Conservation (phyloP, 92 coral and sea anemone species). For the Blastomussa wellsi region DNA sequence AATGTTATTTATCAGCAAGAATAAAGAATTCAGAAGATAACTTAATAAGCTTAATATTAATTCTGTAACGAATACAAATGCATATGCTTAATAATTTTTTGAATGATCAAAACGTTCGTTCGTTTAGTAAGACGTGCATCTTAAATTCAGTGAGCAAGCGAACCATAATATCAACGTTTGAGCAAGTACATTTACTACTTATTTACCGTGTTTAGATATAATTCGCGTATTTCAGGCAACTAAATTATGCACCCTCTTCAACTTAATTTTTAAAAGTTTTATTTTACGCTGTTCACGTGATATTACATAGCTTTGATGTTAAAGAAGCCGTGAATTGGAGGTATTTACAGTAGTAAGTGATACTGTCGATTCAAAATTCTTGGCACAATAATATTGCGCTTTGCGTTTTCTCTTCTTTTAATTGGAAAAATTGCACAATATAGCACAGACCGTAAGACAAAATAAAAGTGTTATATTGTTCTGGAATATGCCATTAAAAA, state of each 20-base stretch:
- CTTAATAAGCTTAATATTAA: background rate
- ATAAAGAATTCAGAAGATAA: background rate
- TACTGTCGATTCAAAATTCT: too few relatives aligned
- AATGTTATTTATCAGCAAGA: background rate
- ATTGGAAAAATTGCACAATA: background rate
- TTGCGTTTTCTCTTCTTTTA: background rate
- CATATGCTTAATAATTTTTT: background rate
- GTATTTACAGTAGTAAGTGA: too few relatives aligned
- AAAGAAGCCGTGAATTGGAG: too few relatives aligned
- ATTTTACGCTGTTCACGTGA: too few relatives aligned
- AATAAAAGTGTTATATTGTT: background rate
- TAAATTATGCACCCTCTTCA: background rate
- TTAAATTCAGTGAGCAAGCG: background rate
- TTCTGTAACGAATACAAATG: background rate
- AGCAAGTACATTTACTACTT: background rate
- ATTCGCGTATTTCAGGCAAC: background rate
- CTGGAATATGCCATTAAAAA: background rate
- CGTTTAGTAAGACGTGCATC: background rate
- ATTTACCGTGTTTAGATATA: background rate
- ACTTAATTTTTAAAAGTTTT: background rate
- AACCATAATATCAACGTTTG: background rate
- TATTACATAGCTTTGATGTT: background rate
- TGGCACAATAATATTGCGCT: background rate
- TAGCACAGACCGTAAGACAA: background rate
- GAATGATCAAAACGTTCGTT: background rate